phyloP scores from a whole-genome alignment of 2,888 invertebrate genomes.

The Quadroppia sp. region DNA sequence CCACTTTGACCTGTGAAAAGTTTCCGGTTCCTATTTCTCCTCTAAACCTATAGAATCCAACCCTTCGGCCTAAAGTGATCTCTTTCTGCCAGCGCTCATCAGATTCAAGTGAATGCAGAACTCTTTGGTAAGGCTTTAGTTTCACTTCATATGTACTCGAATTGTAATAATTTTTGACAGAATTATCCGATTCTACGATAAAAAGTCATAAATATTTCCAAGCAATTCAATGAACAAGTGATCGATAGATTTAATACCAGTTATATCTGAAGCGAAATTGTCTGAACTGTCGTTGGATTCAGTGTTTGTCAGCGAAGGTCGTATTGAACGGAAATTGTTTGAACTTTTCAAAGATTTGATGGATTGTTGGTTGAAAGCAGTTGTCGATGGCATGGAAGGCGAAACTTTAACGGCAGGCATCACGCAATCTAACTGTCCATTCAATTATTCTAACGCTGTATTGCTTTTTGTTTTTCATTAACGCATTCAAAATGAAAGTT shows the following conservation, averaged over 20 bases:
- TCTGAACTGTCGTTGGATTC: background rate
- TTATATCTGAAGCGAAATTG: slow-evolving; percentile 1
- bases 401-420: slow-evolving; percentile 27
- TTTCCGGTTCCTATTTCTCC: slow-evolving; percentile 72
- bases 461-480: no score
- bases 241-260: background rate
- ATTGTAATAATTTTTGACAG: background rate
- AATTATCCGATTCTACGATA: background rate
- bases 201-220: background rate
- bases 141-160: background rate
- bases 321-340: background rate
- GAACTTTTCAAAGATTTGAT: background rate
- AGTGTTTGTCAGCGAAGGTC: background rate
- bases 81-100: slow-evolving; percentile 57
- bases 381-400: background rate
- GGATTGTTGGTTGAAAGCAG: background rate
- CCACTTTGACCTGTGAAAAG: slow-evolving; percentile 73
- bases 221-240: no score
- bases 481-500: no score
- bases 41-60: slow-evolving; percentile 69
- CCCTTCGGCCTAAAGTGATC: slow-evolving; percentile 66
- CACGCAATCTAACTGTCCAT: slow-evolving; percentile 4
- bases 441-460: background rate
- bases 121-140: slow-evolving; percentile 48
- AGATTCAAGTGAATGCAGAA: slow-evolving; percentile 48